Evolutionary conservation across 2,113 vertebrate genomes (phyloP).

Genomic region (Mesoclemmys tuberculata): DNA sequence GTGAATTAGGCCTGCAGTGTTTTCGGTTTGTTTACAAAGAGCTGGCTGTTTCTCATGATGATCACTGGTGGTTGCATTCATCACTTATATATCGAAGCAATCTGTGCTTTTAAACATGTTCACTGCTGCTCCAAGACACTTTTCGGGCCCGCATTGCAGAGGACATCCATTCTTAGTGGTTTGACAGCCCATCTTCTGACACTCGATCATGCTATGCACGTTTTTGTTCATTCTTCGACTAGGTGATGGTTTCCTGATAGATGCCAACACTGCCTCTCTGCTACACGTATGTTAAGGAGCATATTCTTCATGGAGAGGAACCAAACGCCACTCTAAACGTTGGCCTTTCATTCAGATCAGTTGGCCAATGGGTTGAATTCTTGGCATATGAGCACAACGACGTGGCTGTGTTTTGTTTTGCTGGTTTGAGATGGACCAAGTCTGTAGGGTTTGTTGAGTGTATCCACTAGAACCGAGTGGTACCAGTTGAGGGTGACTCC

Average conservation of each 20-base stretch:
- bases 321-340: neutral
- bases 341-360: neutral
- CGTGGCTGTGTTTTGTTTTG: neutral
- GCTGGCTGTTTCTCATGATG: conserved; percentile 33
- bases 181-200: neutral
- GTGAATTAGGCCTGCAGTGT: neutral
- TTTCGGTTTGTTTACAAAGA: neutral
- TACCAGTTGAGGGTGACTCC: neutral
- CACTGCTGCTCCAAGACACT: neutral
- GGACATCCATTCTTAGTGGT: conserved; percentile 40
- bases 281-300: neutral
- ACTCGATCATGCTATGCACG: neutral
- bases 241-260: neutral
- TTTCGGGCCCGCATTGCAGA: conserved; percentile 9
- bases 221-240: neutral
- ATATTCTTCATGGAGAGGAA: neutral
- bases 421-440: neutral
- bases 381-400: neutral
- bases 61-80: neutral
- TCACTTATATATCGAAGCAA: neutral
- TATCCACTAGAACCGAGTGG: neutral
- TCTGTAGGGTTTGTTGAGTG: neutral
- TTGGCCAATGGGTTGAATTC: conserved; percentile 1
- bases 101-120: conserved; percentile 36
- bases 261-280: neutral